A percentile compares a stretch with the other conserved stretches of the same genome.
Conservation (phyloP, 2,797 vertebrate genomes). For the Danio tinwini region DNA sequence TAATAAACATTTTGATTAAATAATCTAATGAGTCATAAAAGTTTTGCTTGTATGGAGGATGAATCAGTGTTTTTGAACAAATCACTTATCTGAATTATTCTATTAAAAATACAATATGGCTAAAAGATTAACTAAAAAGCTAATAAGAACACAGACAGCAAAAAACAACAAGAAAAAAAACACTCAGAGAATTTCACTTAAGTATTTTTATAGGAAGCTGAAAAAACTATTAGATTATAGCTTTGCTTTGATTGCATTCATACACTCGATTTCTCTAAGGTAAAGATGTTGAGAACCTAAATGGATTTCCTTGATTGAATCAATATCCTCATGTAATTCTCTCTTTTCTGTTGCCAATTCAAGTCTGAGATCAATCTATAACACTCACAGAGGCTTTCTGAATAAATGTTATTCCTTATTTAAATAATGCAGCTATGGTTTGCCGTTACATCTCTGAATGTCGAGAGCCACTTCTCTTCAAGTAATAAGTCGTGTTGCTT, state of each 20-base stretch:
- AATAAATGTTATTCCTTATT: constrained; percentile 17
- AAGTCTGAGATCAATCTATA: not conserved
- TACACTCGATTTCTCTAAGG: constrained; percentile 29
- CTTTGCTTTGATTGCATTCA: not conserved
- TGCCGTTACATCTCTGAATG: not conserved
- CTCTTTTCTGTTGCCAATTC: constrained; percentile 28
- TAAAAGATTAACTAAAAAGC: constrained; percentile 8
- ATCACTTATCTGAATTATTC: no score
- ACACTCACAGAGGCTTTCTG: constrained; percentile 14
- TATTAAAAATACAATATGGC: no score
- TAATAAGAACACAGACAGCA: not conserved
- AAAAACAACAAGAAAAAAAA: not conserved
- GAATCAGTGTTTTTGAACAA: no score
- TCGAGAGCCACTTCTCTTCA: not conserved
- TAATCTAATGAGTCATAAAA: no score
- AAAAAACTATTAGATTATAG: not conserved
- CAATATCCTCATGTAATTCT: constrained; percentile 20
- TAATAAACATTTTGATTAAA: no score
- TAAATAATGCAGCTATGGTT: constrained; percentile 6
- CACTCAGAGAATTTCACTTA: not conserved
- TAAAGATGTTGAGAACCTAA: constrained; percentile 64
- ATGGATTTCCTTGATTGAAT: constrained; percentile 34
- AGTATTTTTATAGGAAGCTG: not conserved
- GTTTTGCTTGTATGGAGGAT: no score
- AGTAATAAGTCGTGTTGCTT: constrained; percentile 1